phyloP scores from a whole-genome alignment of 2,113 vertebrate genomes.

The Nesogale talazaci region DNA sequence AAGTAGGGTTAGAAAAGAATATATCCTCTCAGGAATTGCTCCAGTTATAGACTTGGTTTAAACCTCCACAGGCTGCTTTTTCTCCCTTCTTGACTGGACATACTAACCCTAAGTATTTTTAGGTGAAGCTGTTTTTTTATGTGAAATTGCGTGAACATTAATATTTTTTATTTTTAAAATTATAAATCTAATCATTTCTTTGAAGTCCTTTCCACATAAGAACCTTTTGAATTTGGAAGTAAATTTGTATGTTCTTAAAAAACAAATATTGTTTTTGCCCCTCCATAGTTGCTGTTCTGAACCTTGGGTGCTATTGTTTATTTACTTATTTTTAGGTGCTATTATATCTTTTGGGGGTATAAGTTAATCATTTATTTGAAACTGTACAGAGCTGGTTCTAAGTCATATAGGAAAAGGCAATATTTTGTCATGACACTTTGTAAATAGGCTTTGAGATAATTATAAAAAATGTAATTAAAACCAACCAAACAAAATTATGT shows the following conservation, averaged over 20 bases:
- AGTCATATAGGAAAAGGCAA: neutral
- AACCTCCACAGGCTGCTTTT: neutral
- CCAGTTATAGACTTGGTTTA: constrained; percentile 27
- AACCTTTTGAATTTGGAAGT: constrained; percentile 17
- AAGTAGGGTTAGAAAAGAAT: constrained; percentile 5
- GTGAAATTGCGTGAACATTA: neutral
- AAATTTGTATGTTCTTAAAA: constrained; percentile 49
- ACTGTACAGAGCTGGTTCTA: neutral
- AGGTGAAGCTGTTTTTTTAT: neutral
- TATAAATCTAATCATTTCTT: constrained; percentile 8
- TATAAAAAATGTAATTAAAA: too few species aligned
- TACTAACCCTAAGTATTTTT: constrained; percentile 44
- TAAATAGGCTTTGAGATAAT: constrained; percentile 36
- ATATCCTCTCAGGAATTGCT: neutral
- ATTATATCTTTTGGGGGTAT: neutral
- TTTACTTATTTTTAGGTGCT: too few species aligned
- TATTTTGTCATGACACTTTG: neutral
- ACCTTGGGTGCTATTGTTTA: neutral
- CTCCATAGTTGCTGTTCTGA: constrained; percentile 10
- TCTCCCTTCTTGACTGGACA: neutral
- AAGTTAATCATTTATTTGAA: constrained; percentile 18
- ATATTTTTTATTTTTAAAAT: constrained; percentile 50
- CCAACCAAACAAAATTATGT: too few species aligned
- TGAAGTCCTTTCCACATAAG: neutral
- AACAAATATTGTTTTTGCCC: constrained; percentile 38